Evolutionary conservation across 2,113 vertebrate genomes (phyloP).

Genomic region (Sturnus vulgaris): DNA sequence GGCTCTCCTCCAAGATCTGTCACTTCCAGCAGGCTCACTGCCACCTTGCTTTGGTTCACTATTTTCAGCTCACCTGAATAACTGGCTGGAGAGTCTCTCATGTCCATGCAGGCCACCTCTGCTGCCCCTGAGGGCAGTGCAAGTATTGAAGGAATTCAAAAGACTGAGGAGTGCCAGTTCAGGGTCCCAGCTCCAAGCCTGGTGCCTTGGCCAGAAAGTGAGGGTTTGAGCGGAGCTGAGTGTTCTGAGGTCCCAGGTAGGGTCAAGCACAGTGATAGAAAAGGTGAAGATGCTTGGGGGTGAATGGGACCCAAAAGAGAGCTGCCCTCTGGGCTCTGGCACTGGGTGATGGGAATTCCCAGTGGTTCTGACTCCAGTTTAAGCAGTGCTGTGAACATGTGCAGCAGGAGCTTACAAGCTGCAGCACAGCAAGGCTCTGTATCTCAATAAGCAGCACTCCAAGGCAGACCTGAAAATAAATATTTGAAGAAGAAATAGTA

Average conservation of each 20-base stretch:
- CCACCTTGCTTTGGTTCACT: background rate
- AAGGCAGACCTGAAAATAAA: constrained; percentile 51
- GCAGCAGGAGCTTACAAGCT: background rate
- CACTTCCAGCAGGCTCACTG: constrained; percentile 3
- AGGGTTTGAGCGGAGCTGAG: background rate
- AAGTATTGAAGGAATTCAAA: background rate
- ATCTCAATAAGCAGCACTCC: constrained; percentile 30
- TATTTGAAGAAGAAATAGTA: constrained; percentile 51
- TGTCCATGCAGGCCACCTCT: background rate
- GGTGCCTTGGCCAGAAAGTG: background rate
- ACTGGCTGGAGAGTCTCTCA: background rate
- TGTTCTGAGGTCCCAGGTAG: background rate
- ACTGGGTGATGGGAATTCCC: background rate
- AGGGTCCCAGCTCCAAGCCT: background rate
- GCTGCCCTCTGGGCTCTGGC: background rate
- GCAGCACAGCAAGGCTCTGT: background rate
- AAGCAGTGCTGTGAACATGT: background rate
- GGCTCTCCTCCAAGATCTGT: constrained; percentile 17
- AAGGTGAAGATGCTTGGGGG: background rate
- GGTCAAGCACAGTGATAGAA: background rate
- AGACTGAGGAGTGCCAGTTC: background rate
- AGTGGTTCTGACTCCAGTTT: rapidly evolving
- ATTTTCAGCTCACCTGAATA: background rate
- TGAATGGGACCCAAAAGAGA: background rate
- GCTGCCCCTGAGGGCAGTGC: background rate